A percentile compares a stretch with the other conserved stretches of the same genome.
phyloP scores from a whole-genome alignment of 1,140 invertebrate genomes.

The Lutraria rhynchaena region DNA sequence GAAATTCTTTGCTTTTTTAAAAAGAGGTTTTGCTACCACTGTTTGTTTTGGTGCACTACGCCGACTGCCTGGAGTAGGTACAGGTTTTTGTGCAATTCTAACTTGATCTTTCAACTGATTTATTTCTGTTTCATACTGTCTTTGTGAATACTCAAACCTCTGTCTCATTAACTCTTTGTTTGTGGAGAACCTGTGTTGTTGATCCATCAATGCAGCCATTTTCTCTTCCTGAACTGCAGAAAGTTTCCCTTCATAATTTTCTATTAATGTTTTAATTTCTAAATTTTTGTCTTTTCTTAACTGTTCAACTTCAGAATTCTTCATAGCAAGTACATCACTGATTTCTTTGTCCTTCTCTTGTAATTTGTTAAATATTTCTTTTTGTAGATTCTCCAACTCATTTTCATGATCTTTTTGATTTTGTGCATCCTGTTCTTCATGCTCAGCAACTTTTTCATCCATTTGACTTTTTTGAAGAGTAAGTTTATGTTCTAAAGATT shows the following conservation, averaged over 20 bases:
- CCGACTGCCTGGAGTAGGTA: background rate
- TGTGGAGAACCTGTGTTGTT: constrained; percentile 34
- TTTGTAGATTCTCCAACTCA: constrained; percentile 7
- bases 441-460: background rate
- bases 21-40: background rate
- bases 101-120: constrained; percentile 21
- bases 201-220: constrained; percentile 4
- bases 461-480: background rate
- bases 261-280: background rate
- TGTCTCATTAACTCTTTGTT: constrained; percentile 46
- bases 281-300: constrained; percentile 10
- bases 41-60: background rate
- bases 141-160: constrained; percentile 41
- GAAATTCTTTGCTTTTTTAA: constrained; percentile 18
- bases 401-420: background rate
- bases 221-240: constrained; percentile 28
- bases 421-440: constrained; percentile 2
- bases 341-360: constrained; percentile 32
- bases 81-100: constrained; percentile 4
- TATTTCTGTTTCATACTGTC: constrained; percentile 36
- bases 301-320: constrained; percentile 20
- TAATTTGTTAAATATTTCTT: constrained; percentile 19
- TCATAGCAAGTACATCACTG: background rate
- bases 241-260: constrained; percentile 48
- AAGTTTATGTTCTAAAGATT: background rate